Base-by-base conservation (phyloP, 92 coral and sea anemone species). In the Blastomussa wellsi region DNA sequence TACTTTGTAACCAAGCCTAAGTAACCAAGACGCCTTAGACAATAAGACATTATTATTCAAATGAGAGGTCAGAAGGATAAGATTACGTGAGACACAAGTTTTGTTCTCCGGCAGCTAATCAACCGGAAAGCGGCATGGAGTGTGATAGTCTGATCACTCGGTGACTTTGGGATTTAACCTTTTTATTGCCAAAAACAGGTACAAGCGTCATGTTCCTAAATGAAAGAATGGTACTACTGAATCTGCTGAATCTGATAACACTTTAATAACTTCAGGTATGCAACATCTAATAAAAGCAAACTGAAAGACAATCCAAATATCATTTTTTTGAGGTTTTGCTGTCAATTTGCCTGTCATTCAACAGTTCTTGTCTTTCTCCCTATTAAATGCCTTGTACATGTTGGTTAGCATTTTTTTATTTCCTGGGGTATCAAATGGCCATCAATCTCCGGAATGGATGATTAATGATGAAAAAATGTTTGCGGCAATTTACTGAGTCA, bases 231-330 rank as follows among this genome's bases (percentile, higher is more conserved):
- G 64, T 57, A 57, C 8, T 53, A 57, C 7, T 6, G 2, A 24
- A 55, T 19, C 1, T 57, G 22, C 26, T 24, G 28, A 7, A 60
- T n/a, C n/a, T n/a, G n/a, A n/a, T n/a, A n/a, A n/a, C n/a, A n/a
- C n/a, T n/a, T n/a, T n/a, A n/a, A n/a, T n/a, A 57, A 17, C 0
- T 57, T 57, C 65, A 57, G 29, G 22, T 24, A 14, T 26, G 33
- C 28, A 31, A 14, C 66, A n/a, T 26, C 17, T 51, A 17, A 62
- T 28, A 9, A 62, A 26, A 62, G 68, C 14, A 29, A 62, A 62
- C 68, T 26, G 68, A 62, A 62, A 62, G 68, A 62, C 68, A 62
- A 62, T 62, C 68, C 68, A 26, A 62, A 62, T 62, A 26, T 26
- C 32, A 26, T 26, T 62, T 62, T 55, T 62, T 5, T 1, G 31